Evolutionary conservation across 2,888 invertebrate species (phyloP), one percentile per base, ranked within the genome.

Genomic region (Acleris cristana): DNA sequence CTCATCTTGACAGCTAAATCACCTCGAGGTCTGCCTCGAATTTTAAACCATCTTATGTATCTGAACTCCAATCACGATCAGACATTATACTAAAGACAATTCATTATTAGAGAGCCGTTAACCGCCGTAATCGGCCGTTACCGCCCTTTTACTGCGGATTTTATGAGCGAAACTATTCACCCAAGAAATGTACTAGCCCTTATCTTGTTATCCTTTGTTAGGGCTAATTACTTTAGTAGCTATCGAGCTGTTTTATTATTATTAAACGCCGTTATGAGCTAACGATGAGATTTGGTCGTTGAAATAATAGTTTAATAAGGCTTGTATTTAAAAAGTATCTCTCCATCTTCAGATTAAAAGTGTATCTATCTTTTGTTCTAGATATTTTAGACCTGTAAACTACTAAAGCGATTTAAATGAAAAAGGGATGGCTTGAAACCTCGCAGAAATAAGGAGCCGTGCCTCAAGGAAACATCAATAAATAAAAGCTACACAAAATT

Each of bases 141-240:
- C 89, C 92, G 91, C 91, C 90, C 91, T 93, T 93, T 93, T 93
- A 93, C 93, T 89, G 92, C 88, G 71, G 81, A 85, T 92, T 92
- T 93, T 92, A 93, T 89, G 92, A 89, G 81, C 82, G 76, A 84
- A 93, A 93, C 93, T 93, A 93, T 92, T 92, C 88, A 90, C 75
- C 87, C 88, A 86, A 89, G 89, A 87, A 88, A 88, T 85, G 86
- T 84, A 83, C 82, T 80, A 74, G 82, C 81, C 84, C 85, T 86
- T 87, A 86, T 88, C 86, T 80, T 75, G 79, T 80, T 81, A 79
- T 74, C 80, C 79, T 83, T 89, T 88, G 86, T 88, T 84, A 69
- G 65, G 74, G 77, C 83, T 89, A 89, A 90, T 91, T 89, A 87
- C 72, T 75, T 63, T 69, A 62, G 64, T 58, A 60, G 49, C 52